These are phyloP conservation scores for Alectoris magna DNA, from an alignment of 2,797 vertebrate genomes.

Conservation along the genomic window DNA sequence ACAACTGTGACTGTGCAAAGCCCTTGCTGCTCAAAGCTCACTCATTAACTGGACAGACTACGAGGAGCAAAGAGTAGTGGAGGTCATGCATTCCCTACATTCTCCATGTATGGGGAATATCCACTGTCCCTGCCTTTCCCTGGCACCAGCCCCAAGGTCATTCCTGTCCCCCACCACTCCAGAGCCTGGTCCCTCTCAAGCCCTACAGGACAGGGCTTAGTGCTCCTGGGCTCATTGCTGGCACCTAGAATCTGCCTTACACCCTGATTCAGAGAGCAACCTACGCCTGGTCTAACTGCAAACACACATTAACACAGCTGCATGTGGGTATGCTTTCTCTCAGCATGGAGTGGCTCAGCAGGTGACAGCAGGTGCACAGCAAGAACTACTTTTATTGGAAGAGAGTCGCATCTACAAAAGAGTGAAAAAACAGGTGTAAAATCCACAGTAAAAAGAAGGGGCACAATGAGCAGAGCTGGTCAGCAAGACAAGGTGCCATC, in stretches of 20 bases:
- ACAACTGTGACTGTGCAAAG: not conserved
- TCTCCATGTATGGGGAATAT: not conserved
- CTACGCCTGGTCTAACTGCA: not conserved
- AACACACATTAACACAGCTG: fast-evolving
- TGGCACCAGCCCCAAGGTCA: fast-evolving
- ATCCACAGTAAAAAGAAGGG: slow-evolving; percentile 66
- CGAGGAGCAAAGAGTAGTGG: slow-evolving; percentile 7
- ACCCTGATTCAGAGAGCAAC: fast-evolving
- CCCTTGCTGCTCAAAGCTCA: not conserved
- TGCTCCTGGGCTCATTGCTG: not conserved
- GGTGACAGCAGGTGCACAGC: not conserved
- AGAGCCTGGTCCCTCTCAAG: not conserved
- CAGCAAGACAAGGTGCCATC: slow-evolving; percentile 1
- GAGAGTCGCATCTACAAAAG: slow-evolving; percentile 67
- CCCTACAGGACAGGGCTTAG: not conserved
- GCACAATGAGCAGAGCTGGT: not conserved
- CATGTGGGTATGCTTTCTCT: fast-evolving
- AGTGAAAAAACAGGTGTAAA: slow-evolving; percentile 74
- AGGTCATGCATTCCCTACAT: not conserved
- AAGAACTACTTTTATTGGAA: slow-evolving; percentile 75
- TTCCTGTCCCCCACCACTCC: not conserved
- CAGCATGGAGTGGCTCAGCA: not conserved
- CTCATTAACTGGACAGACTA: slow-evolving; percentile 50
- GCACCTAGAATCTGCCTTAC: not conserved
- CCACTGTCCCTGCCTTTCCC: not conserved